Evolutionary conservation across 1,140 invertebrate species (phyloP), one percentile per base, ranked within the genome.

Genomic region (Hypothenemus hampei): DNA sequence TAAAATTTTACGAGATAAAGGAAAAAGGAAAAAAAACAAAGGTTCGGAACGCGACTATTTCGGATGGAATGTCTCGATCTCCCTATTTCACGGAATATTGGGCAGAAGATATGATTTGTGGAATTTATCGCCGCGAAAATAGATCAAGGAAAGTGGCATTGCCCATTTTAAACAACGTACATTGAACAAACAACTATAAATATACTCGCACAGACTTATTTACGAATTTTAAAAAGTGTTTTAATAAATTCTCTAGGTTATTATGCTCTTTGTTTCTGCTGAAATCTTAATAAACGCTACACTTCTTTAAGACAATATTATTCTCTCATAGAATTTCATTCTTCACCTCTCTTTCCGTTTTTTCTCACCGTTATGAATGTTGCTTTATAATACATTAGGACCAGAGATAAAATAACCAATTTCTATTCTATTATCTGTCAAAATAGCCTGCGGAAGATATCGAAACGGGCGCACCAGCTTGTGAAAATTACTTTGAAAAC

Each of bases 351-450:
- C n/a, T 29, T 29, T 29, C 26, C 41, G 15, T 19, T 46, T 11
- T 33, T 36, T 46, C 26, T 6, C 6, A 29, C 26, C 33, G 45
- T 56, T 47, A 48, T 56, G 48, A 56, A 41, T 24, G 53, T 35
- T 15, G 37, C 26, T 52, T 62, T 62, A 60, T 62, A 45, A 58
- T 51, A 49, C 59, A 61, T 56, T 61, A 65, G 40, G 50, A 7
- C 58, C 48, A 56, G 45, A 59, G 59, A 65, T 60, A 64, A 65
- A 67, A 61, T 64, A 65, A 61, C 61, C 65, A 67, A 67, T 67
- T 67, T 64, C 65, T 67, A 65, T 67, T 67, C 65, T 67, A 67
- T 67, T 67, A 67, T 67, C 61, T 64, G 63, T 67, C 65, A 67
- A 67, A 67, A 65, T 62, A 60, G 65, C 59, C 61, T 40, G 52